phyloP scores from a whole-genome alignment of 35 echinoderm and acorn worm species.

The Ophioderma brevispina region DNA sequence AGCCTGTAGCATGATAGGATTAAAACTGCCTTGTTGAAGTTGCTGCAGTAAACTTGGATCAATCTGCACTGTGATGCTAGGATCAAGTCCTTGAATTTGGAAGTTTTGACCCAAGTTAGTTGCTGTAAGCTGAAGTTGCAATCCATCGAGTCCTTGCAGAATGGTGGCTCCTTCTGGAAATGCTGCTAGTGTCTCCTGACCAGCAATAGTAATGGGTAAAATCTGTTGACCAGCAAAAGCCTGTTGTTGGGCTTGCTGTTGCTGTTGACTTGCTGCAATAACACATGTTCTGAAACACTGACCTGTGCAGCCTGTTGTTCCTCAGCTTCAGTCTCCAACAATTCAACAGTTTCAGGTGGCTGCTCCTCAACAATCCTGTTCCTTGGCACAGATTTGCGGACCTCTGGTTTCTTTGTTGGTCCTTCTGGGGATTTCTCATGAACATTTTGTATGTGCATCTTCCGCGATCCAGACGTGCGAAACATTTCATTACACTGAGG shows the following conservation, averaged over 20 bases:
- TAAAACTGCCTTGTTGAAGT: constrained; percentile 81
- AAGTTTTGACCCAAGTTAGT: constrained; percentile 69
- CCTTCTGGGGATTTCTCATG: constrained; percentile 59
- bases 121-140: constrained; percentile 87
- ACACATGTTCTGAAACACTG: constrained; percentile 28
- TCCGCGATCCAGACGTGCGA: constrained; percentile 89
- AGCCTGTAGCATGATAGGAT: constrained; percentile 83
- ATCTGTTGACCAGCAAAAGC: constrained; percentile 40
- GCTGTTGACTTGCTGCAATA: constrained; percentile 12
- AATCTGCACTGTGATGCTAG: constrained; percentile 97
- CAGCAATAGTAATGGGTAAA: constrained; percentile 53
- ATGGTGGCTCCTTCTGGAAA: constrained; percentile 61
- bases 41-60: constrained; percentile 91
- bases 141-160: constrained; percentile 51
- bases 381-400: neutral
- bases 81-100: constrained; percentile 84
- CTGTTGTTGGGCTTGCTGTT: constrained; percentile 19
- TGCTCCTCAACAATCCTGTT: constrained; percentile 15
- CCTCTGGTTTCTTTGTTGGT: constrained; percentile 48
- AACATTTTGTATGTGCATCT: constrained; percentile 77
- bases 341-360: neutral
- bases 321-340: neutral
- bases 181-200: constrained; percentile 35
- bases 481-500: constrained; percentile 89
- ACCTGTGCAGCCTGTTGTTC: constrained; percentile 1